phyloP scores from a whole-genome alignment of 2,797 vertebrate genomes.

The Gymnopithys bicolor region DNA sequence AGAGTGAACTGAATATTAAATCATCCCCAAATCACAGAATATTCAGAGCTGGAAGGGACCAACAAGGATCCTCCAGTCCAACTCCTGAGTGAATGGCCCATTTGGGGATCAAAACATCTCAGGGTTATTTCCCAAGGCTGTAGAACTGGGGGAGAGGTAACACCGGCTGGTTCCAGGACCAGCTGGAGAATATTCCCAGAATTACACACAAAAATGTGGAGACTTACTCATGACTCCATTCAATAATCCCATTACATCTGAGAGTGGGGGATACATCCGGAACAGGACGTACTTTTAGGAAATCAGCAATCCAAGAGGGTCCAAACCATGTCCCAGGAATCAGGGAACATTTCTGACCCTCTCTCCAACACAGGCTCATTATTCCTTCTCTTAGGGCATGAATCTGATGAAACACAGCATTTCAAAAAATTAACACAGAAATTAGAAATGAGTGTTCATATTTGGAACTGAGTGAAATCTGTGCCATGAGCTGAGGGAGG shows the following conservation, averaged over 20 bases:
- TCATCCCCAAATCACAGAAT: background rate
- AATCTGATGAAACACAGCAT: background rate
- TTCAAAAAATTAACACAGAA: background rate
- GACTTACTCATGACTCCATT: accelerated
- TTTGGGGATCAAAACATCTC: background rate
- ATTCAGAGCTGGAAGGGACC: background rate
- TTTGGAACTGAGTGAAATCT: background rate
- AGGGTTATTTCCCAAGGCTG: background rate
- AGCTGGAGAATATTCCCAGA: background rate
- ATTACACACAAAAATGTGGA: background rate
- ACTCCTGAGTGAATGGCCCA: background rate
- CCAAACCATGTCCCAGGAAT: background rate
- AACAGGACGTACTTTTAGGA: background rate
- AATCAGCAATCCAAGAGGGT: background rate
- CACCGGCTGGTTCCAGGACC: background rate
- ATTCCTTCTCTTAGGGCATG: background rate
- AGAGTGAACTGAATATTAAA: background rate
- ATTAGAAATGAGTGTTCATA: background rate
- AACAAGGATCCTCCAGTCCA: background rate
- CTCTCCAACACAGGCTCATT: accelerated
- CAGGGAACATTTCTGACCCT: background rate
- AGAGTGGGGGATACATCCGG: background rate
- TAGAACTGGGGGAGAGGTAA: accelerated
- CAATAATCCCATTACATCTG: background rate
- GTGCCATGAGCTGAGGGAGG: background rate